A percentile compares a stretch with the other conserved stretches of the same genome.
Conservation (phyloP, 2,797 vertebrate species). For the Falco rusticolus region DNA sequence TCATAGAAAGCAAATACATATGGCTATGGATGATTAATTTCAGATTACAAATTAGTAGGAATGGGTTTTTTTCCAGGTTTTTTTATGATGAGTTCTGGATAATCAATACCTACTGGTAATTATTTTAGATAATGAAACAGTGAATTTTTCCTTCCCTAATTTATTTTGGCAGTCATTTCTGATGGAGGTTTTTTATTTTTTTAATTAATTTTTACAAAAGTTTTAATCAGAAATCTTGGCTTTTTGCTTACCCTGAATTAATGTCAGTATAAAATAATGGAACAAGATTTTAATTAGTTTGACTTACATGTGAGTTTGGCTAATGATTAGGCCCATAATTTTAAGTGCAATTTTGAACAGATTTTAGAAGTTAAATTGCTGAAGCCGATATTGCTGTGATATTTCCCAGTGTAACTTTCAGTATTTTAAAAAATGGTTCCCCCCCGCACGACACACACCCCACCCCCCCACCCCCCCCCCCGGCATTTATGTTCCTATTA, state of each 20-base stretch:
- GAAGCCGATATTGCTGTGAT: background rate
- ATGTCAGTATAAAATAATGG: background rate
- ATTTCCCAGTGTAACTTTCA: background rate
- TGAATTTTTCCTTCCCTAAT: background rate
- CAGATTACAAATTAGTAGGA: background rate
- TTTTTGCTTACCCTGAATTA: background rate
- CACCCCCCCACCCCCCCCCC: too few relatives aligned
- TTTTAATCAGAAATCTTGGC: background rate
- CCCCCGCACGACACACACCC: too few relatives aligned
- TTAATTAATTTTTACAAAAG: background rate
- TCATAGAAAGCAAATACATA: background rate
- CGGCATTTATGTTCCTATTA: background rate
- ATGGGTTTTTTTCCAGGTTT: background rate
- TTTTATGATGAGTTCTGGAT: background rate
- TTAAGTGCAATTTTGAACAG: background rate
- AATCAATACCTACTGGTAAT: constrained; percentile 18
- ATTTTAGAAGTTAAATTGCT: background rate
- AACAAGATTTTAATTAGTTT: background rate
- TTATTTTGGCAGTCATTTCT: background rate
- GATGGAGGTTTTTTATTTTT: background rate
- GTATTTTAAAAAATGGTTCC: background rate
- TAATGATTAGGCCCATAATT: background rate
- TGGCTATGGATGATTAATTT: constrained; percentile 27
- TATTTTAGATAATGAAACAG: background rate
- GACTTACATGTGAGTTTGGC: background rate